A percentile compares a stretch with the other conserved stretches of the same genome.
Evolutionary conservation across 2,888 invertebrate species (phyloP).

Genomic region (Conomelus anceps): DNA sequence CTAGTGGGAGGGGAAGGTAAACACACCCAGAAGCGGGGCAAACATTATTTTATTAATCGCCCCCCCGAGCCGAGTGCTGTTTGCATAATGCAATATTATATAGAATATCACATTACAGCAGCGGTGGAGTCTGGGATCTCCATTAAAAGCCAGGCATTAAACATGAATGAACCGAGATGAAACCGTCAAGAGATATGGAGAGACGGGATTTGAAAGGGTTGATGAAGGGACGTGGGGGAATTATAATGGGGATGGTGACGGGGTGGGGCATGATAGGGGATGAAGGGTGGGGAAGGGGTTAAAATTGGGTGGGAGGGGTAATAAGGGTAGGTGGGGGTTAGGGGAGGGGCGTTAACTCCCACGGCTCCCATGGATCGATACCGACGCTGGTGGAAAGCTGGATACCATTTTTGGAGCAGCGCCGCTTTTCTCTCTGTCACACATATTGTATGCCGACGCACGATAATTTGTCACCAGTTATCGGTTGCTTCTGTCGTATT

Average conservation of each 20-base stretch:
- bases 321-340: background rate
- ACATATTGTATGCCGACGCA: too few relatives aligned
- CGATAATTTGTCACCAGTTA: too few relatives aligned
- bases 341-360: background rate
- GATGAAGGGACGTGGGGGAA: background rate
- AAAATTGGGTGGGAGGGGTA: background rate
- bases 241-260: background rate
- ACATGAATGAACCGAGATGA: background rate
- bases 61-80: background rate
- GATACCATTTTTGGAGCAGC: background rate
- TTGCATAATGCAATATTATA: background rate
- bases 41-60: slow-evolving; percentile 1
- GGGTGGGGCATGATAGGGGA: too few relatives aligned
- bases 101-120: background rate
- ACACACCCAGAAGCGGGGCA: background rate
- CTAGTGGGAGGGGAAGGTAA: background rate
- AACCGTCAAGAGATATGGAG: too few relatives aligned
- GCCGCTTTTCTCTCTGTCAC: background rate
- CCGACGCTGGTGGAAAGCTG: background rate
- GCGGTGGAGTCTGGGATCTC: background rate
- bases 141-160: background rate
- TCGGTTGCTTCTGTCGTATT: too few relatives aligned
- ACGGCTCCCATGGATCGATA: background rate
- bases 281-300: background rate
- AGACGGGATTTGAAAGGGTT: too few relatives aligned